These are phyloP conservation scores for Drosophila pseudotakahashii DNA, from an alignment of 2,888 invertebrate species.

Conservation along the genomic window DNA sequence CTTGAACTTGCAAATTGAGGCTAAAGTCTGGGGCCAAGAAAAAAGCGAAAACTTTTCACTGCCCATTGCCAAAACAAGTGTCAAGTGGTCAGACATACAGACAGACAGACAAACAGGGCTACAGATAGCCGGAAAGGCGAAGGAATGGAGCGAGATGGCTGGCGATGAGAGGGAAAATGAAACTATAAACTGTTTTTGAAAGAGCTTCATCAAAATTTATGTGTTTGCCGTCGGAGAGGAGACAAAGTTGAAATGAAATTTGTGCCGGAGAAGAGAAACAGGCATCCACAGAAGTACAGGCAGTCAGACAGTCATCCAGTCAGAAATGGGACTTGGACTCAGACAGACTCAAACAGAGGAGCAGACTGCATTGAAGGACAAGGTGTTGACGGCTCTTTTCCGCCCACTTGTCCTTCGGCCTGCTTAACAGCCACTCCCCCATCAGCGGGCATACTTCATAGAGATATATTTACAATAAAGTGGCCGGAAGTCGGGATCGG, in stretches of 20 bases:
- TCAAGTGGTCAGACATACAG: constrained; percentile 33
- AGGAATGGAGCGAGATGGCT: neutral
- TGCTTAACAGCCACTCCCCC: neutral
- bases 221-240: constrained; percentile 61
- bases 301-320: neutral
- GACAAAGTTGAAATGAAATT: constrained; percentile 44
- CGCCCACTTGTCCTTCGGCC: constrained; percentile 15
- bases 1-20: constrained; percentile 32
- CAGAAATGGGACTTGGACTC: neutral
- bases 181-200: constrained; percentile 68
- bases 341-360: constrained; percentile 15
- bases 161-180: constrained; percentile 24
- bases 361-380: constrained; percentile 29
- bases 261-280: constrained; percentile 19
- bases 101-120: too few relatives aligned
- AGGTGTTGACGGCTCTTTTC: constrained; percentile 30
- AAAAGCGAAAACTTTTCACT: constrained; percentile 31
- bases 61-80: constrained; percentile 45
- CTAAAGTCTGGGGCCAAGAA: constrained; percentile 19
- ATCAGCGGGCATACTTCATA: constrained; percentile 1
- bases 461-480: constrained; percentile 27
- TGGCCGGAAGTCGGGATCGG: constrained; percentile 23
- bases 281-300: constrained; percentile 1
- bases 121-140: neutral
- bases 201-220: constrained; percentile 75